Base-by-base conservation (phyloP, 2,888 invertebrate genomes). In the Baronia brevicornis region DNA sequence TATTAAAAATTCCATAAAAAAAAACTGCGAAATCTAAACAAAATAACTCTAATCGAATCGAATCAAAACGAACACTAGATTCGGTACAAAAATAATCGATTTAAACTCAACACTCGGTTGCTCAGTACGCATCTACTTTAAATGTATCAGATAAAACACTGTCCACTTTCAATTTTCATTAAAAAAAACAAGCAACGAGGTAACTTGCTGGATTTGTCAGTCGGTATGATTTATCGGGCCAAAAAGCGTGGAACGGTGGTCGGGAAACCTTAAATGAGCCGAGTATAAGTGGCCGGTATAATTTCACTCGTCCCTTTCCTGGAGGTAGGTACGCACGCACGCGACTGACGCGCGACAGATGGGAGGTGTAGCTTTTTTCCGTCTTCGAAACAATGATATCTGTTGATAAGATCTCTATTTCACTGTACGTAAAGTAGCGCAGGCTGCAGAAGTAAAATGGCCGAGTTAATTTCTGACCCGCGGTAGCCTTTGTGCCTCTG, bases 241-340 rank as follows among this genome's bases (percentile, higher is more conserved):
- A 57, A 62, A 58, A 61, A 59, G 60, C 65, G 64, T 58, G 64
- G 62, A 64, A 58, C 65, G 33, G 37, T 12, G 33, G 19, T 13
- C 29, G 35, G 17, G 19, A 22, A 54, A 46, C 55, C 51, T 66
- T 18, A 68, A 61, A 66, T 56, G 54, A 60, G 55, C 49, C 54
- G 55, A 51, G 60, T 61, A 61, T 77, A 78, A 74, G 69, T 75
- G 73, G 62, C 60, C 61, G n/a, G n/a, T n/a, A 61, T 80, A 82
- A 82, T 82, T 79, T 70, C 59, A 8, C 54, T 66, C 58, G 66
- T 71, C 73, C 69, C 56, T 54, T 53, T 43, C 69, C 75, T 66
- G 52, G 60, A 47, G 71, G 80, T 73, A 68, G 71, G 80, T 73
- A 68, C 62, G 49, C 78, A 78, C 72, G 79, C 82, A 79, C 71